phyloP scores from a whole-genome alignment of 2,113 vertebrate species.

The Phaetusa simplex region DNA sequence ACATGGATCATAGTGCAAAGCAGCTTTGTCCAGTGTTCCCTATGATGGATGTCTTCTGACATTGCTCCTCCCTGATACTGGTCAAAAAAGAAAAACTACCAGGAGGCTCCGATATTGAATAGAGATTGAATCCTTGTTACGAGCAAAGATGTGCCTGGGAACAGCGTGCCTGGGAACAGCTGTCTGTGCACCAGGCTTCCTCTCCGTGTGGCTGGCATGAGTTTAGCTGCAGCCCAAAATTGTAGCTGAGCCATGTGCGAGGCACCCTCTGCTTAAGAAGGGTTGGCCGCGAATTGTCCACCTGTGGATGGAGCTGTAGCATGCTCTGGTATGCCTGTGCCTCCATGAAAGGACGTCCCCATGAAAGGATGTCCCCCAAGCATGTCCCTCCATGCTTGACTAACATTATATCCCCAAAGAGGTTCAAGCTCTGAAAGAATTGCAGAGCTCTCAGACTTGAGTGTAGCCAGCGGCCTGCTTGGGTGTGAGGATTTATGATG shows the following conservation, averaged over 20 bases:
- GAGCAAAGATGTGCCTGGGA: not conserved
- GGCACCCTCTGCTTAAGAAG: not conserved
- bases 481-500: not conserved
- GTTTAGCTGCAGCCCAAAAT: not conserved
- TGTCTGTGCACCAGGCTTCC: not conserved
- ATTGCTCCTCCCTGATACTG: rapidly evolving
- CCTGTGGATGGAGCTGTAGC: not conserved
- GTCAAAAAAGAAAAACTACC: not conserved
- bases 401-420: not conserved
- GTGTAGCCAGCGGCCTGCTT: not conserved
- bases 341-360: no score
- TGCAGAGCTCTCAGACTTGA: not conserved
- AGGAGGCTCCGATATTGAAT: not conserved
- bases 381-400: not conserved
- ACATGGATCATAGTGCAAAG: not conserved
- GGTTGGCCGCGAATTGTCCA: rapidly evolving
- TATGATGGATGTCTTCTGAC: not conserved
- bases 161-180: not conserved
- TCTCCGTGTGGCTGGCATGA: not conserved
- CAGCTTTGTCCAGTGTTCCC: not conserved
- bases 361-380: no score
- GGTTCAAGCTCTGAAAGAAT: not conserved
- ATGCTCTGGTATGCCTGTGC: not conserved
- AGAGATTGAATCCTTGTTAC: not conserved
- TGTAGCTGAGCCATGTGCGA: not conserved